Evolutionary conservation across 2,797 vertebrate genomes (phyloP).

Genomic region (Falco cherrug): DNA sequence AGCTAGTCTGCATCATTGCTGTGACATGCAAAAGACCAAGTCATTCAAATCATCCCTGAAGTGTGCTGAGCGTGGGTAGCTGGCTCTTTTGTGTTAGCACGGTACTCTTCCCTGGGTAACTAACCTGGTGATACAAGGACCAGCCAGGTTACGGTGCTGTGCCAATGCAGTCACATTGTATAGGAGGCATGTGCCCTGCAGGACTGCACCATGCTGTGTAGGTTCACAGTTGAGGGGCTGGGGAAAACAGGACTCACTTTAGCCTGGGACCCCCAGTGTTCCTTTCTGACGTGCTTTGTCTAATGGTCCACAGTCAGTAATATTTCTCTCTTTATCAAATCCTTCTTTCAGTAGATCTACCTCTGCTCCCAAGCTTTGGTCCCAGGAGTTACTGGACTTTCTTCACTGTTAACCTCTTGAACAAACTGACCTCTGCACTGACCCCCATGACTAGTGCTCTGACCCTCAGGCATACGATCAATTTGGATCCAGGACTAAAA

Average conservation of each 20-base stretch:
- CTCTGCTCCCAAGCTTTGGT: background rate
- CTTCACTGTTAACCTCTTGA: background rate
- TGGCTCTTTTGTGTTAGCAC: background rate
- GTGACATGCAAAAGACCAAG: background rate
- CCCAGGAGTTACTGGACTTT: background rate
- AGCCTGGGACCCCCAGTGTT: accelerated
- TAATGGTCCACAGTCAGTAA: background rate
- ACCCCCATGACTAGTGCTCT: background rate
- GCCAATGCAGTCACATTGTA: accelerated
- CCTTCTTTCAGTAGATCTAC: background rate
- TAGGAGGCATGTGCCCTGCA: background rate
- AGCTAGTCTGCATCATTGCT: background rate
- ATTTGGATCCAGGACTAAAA: background rate
- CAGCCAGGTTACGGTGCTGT: background rate
- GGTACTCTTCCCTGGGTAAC: background rate
- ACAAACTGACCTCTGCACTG: background rate
- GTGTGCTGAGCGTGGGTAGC: background rate
- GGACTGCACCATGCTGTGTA: accelerated
- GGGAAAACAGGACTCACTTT: background rate
- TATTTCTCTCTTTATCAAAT: background rate
- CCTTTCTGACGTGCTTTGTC: background rate
- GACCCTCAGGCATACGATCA: background rate
- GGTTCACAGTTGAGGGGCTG: accelerated
- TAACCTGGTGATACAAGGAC: background rate
- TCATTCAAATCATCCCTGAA: background rate